Evolutionary conservation across 2,797 vertebrate species (phyloP), one percentile per base, ranked within the genome.

Genomic region (Crocodylus rhombifer): DNA sequence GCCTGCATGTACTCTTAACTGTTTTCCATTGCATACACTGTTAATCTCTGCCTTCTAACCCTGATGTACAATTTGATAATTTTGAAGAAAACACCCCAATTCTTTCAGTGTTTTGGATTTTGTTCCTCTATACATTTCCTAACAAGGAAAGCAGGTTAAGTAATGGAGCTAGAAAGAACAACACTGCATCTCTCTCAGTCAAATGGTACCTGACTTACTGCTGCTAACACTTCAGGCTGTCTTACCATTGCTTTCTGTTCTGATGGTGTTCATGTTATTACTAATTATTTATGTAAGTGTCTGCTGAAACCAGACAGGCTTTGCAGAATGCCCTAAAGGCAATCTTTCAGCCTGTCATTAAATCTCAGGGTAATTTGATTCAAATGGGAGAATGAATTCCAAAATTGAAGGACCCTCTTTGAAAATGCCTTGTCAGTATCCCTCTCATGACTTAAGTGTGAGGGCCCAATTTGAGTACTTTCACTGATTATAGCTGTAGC

Each of bases 161-260:
- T n/a, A 14, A 14, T 6, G 7, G 83, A 1, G 3, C 21, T 17
- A 6, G 4, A 25, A 78, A 30, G 51, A 69, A 30, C 25, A 75
- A n/a, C 9, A 30, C 36, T 58, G 63, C 3, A 14, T 36, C 0
- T 33, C 62, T 62, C 15, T 5, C 6, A 74, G 26, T 3, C 63
- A 69, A 78, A 36, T 4, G 3, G 2, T 16, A 56, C 33, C 79
- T 87, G 69, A 26, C 13, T 73, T 13, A 42, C 21, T 73, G 58
- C 20, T 89, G 8, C 8, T 18, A 18, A 60, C 13, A 67, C 4
- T 16, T 0, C 0, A 33, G 7, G 2, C 2, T 78, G 2, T 30
- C 56, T 20, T 12, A 25, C 3, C 0, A 0, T 78, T 84, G 86
- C 73, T 69, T 12, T 67, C 14, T 65, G 1, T 1, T 61, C 20